phyloP scores from a whole-genome alignment of 2,888 invertebrate genomes.

The Ephialtes manifestator region DNA sequence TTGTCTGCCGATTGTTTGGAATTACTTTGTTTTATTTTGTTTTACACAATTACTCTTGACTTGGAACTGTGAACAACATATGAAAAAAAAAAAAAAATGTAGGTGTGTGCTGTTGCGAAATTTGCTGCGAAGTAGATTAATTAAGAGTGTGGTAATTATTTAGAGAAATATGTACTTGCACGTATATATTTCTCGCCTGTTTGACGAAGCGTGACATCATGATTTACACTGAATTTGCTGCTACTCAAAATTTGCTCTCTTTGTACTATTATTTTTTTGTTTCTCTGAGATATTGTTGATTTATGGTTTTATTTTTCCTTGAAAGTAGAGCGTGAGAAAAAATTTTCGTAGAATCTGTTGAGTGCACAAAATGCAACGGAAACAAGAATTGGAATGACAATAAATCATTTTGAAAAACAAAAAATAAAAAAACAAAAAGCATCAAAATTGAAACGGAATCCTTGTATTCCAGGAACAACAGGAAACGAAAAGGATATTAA shows the following conservation, averaged over 20 bases:
- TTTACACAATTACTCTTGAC: constrained; percentile 51
- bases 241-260: constrained; percentile 33
- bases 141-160: constrained; percentile 67
- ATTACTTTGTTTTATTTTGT: constrained; percentile 64
- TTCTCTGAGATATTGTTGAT: constrained; percentile 36
- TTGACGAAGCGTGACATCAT: constrained; percentile 29
- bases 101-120: constrained; percentile 69
- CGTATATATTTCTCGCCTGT: constrained; percentile 60
- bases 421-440: constrained; percentile 48
- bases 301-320: constrained; percentile 48
- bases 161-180: constrained; percentile 63
- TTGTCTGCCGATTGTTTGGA: constrained; percentile 65
- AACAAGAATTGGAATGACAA: constrained; percentile 40
- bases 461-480: constrained; percentile 85
- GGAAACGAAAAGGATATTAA: constrained; percentile 84
- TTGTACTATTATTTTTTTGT: not conserved
- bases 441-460: constrained; percentile 79
- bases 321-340: constrained; percentile 56
- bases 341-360: constrained; percentile 54
- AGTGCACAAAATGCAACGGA: constrained; percentile 54
- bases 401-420: constrained; percentile 19
- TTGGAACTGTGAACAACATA: constrained; percentile 29
- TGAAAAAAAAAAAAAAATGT: constrained; percentile 41
- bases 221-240: constrained; percentile 13
- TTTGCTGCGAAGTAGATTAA: constrained; percentile 65